A percentile compares a stretch with the other conserved stretches of the same genome.
Evolutionary conservation across 2,797 vertebrate species (phyloP).

Genomic region (Balearica regulorum): DNA sequence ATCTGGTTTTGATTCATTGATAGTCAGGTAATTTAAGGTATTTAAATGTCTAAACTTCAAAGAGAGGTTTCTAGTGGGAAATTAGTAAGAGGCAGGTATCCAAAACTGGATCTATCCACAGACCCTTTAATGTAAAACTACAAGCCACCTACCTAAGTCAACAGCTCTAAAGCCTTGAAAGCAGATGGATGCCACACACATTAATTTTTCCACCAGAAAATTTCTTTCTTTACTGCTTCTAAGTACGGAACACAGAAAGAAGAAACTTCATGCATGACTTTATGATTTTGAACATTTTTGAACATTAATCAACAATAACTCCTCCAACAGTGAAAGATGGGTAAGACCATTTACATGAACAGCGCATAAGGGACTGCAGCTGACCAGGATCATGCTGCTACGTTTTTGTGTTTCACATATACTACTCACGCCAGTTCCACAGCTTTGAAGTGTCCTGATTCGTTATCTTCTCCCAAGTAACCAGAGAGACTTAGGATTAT

Average conservation of each 20-base stretch:
- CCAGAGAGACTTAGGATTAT: neutral
- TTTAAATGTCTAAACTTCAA: neutral
- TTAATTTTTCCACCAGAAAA: neutral
- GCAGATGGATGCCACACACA: neutral
- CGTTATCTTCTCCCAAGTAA: neutral
- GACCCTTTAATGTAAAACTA: neutral
- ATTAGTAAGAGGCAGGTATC: neutral
- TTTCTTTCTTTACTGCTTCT: neutral
- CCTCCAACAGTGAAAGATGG: neutral
- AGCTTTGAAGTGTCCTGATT: neutral
- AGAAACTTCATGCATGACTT: neutral
- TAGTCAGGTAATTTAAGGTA: neutral
- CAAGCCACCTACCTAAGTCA: neutral
- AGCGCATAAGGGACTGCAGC: neutral
- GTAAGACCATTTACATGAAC: neutral
- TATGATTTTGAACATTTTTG: neutral
- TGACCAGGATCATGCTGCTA: neutral
- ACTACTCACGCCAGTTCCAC: neutral
- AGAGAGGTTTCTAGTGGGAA: neutral
- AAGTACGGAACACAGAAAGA: neutral
- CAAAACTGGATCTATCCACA: neutral
- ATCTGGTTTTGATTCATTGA: neutral
- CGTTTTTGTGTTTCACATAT: neutral
- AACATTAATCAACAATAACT: neutral
- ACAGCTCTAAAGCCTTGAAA: neutral